Percentiles rank a stretch among this genome's conserved stretches.
These are phyloP conservation scores for Loriculus beryllinus DNA, from an alignment of 2,797 vertebrate species.

Conservation along the genomic window DNA sequence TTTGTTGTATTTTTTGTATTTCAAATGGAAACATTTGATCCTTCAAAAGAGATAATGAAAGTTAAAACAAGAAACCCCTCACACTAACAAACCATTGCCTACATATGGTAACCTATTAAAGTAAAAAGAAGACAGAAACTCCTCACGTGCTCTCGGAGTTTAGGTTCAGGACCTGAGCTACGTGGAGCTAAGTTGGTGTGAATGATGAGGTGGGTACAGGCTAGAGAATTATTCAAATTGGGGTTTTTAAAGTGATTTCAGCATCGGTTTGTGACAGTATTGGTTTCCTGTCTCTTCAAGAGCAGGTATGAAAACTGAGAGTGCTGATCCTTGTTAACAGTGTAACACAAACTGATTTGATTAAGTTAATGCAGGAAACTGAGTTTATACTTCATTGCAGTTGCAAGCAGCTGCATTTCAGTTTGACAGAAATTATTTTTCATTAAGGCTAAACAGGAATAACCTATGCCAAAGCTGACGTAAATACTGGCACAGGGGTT, in stretches of 20 bases:
- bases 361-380: not conserved
- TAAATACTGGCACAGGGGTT: not conserved
- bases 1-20: not conserved
- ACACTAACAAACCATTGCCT: not conserved
- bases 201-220: not conserved
- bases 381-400: not conserved
- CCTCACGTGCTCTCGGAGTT: not conserved
- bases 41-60: conserved; percentile 21
- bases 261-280: not conserved
- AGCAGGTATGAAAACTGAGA: not conserved
- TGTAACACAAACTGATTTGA: not conserved
- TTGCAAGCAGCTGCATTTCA: not conserved
- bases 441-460: not conserved
- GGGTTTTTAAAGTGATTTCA: not conserved
- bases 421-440: not conserved
- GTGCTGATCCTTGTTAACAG: not conserved
- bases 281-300: not conserved
- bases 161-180: not conserved
- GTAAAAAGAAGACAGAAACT: not conserved
- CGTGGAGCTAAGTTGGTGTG: not conserved
- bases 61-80: not conserved
- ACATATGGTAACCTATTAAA: not conserved
- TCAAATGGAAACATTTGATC: conserved; percentile 28
- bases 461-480: not conserved
- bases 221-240: not conserved